Conservation (phyloP, 2,888 invertebrate genomes). For the Sinohyriopsis cumingii region DNA sequence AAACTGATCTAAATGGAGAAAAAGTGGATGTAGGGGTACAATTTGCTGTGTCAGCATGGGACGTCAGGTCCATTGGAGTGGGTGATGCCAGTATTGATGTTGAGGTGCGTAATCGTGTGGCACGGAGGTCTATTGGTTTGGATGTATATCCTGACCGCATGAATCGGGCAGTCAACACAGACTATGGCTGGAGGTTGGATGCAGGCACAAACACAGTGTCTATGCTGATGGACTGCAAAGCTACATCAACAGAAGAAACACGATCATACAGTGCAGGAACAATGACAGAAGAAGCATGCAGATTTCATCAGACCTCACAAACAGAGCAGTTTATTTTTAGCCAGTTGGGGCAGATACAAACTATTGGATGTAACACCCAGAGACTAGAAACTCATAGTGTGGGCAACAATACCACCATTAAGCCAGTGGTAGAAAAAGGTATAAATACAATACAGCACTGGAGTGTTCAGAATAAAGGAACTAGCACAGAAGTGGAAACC, state of each 20-base stretch:
- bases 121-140: constrained; percentile 57
- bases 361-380: constrained; percentile 48
- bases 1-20: constrained; percentile 52
- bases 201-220: constrained; percentile 55
- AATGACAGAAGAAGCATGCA: constrained; percentile 54
- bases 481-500: constrained; percentile 31
- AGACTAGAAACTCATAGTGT: constrained; percentile 36
- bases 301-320: constrained; percentile 41
- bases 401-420: constrained; percentile 54
- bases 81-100: constrained; percentile 66
- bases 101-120: constrained; percentile 52
- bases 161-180: constrained; percentile 51
- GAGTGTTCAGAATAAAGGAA: constrained; percentile 25
- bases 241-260: constrained; percentile 56
- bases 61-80: constrained; percentile 53
- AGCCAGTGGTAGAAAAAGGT: constrained; percentile 31
- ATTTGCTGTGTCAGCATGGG: constrained; percentile 31
- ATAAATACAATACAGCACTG: constrained; percentile 34
- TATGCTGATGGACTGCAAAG: constrained; percentile 42
- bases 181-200: constrained; percentile 61
- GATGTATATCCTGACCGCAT: constrained; percentile 55
- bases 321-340: constrained; percentile 59
- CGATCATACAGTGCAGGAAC: constrained; percentile 48
- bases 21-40: constrained; percentile 45
- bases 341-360: constrained; percentile 46